Percentiles rank a stretch among this genome's conserved stretches.
Evolutionary conservation across 1,140 invertebrate genomes (phyloP).

Genomic region (Drosophila cardini): DNA sequence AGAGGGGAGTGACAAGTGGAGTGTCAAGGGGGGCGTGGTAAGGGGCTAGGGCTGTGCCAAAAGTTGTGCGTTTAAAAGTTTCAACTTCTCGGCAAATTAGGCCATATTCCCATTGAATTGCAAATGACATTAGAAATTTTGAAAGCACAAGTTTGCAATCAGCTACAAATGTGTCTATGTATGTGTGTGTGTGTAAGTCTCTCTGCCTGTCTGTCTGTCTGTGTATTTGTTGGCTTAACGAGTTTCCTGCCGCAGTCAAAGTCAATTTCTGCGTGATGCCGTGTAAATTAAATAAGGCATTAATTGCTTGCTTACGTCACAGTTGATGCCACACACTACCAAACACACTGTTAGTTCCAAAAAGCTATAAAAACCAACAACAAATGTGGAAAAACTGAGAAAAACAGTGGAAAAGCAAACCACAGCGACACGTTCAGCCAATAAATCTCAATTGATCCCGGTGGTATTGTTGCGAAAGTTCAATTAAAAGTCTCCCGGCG

Average conservation of each 20-base stretch:
- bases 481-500: conserved; percentile 68
- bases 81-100: conserved; percentile 52
- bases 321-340: conserved; percentile 17
- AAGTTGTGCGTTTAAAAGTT: conserved; percentile 28
- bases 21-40: not conserved
- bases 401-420: conserved; percentile 30
- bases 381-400: not conserved
- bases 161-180: not conserved
- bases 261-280: conserved; percentile 17
- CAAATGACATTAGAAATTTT: conserved; percentile 66
- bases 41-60: not conserved
- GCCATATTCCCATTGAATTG: conserved; percentile 66
- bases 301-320: conserved; percentile 63
- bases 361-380: conserved; percentile 8
- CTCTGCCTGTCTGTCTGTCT: not conserved
- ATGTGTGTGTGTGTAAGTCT: not conserved
- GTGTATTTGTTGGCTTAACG: conserved; percentile 33
- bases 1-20: not conserved
- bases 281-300: conserved; percentile 70
- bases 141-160: conserved; percentile 36
- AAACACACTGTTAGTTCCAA: conserved; percentile 2
- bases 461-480: conserved; percentile 66
- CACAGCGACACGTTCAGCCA: conserved; percentile 65
- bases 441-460: conserved; percentile 81
- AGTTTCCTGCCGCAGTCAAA: conserved; percentile 32